Evolutionary conservation across 1,140 invertebrate species (phyloP).

Genomic region (Dinoponera quadriceps): DNA sequence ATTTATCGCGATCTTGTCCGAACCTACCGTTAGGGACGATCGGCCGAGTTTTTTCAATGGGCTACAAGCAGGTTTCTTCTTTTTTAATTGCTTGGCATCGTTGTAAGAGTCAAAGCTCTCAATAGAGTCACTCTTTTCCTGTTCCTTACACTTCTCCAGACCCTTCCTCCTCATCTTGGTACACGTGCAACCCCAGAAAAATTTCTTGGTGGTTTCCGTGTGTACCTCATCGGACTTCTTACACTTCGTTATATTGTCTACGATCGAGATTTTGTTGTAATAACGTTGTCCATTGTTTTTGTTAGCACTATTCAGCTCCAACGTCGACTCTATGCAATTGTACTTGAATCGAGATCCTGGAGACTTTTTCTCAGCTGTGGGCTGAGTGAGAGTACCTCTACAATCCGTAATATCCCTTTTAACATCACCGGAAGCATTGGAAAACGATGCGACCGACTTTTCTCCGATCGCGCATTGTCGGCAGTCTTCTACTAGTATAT

Average conservation of each 20-base stretch:
- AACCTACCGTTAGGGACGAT: constrained; percentile 79
- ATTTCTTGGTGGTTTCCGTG: constrained; percentile 66
- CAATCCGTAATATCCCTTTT: constrained; percentile 64
- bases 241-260: constrained; percentile 58
- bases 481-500: constrained; percentile 80
- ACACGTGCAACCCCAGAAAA: constrained; percentile 72
- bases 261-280: constrained; percentile 67
- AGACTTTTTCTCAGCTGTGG: constrained; percentile 68
- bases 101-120: constrained; percentile 64
- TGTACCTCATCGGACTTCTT: constrained; percentile 37
- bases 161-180: constrained; percentile 67
- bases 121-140: constrained; percentile 69
- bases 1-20: constrained; percentile 80
- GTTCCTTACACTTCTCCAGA: constrained; percentile 69
- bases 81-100: constrained; percentile 68
- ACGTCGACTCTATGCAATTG: constrained; percentile 70
- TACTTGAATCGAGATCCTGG: constrained; percentile 67
- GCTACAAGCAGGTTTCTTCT: constrained; percentile 77
- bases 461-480: constrained; percentile 67
- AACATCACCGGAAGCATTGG: constrained; percentile 63
- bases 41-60: constrained; percentile 80
- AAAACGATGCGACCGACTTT: constrained; percentile 63
- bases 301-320: constrained; percentile 68
- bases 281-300: constrained; percentile 66
- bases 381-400: constrained; percentile 60